Evolutionary conservation across 2,888 invertebrate species (phyloP), one percentile per base, ranked within the genome.

Genomic region (Melanchra persicariae): DNA sequence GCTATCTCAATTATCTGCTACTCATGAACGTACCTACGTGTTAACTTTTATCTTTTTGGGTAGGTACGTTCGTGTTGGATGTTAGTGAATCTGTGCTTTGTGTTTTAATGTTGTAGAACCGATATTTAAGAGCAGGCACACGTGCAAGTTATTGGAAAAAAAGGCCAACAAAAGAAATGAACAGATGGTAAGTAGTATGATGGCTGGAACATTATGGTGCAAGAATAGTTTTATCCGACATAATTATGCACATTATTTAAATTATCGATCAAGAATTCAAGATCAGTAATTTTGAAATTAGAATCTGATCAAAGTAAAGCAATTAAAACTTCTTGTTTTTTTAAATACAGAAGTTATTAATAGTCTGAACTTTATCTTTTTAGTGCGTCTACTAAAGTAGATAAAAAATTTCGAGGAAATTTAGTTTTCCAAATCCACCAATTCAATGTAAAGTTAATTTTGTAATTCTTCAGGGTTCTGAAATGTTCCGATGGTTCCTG

Each of bases 111-210:
- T 64, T 49, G 22, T 71, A 55, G 51, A 81, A 80, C 68, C 64
- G 70, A 77, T 82, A 66, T 76, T 73, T 82, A 84, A 84, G 84
- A 84, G 84, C 84, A 84, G 86, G 84, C 51, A 78, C 30, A 78
- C 52, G 61, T 58, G 54, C 49, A 62, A 57, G 24, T 58, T 51
- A 62, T 68, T 74, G n/a, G 24, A 47, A 54, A 61, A n/a, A 71
- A 64, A 74, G 22, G 65, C 79, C 64, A 79, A 82, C 76, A 75
- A 71, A 77, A 82, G 37, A 61, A 62, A 77, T 81, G 78, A 45
- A 30, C 40, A 52, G n/a, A 58, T 82, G 63, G 60, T 40, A 54
- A 47, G 40, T 24, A 30, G 26, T 60, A 54, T 71, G 68, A 62
- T 55, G 26, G 61, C 66, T 84, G 64, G 51, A 66, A 66, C 24